A percentile compares a stretch with the other conserved stretches of the same genome.
Conservation (phyloP, 2,888 invertebrate species). For the Ferdinandea cuprea region DNA sequence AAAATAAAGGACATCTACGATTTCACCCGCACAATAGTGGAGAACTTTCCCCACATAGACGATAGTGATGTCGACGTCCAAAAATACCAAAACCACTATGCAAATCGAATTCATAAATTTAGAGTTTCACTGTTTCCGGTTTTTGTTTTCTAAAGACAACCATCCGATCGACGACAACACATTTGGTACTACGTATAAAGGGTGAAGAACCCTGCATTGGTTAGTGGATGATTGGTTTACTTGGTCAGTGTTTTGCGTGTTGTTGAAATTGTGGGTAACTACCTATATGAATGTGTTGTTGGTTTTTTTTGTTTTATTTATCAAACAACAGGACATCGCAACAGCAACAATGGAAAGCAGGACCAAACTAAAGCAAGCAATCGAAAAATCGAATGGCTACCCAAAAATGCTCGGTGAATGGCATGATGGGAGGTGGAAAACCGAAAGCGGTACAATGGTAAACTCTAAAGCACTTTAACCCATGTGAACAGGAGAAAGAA, state of each 20-base stretch:
- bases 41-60: slow-evolving; percentile 14
- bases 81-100: slow-evolving; percentile 55
- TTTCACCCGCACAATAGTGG: slow-evolving; percentile 8
- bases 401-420: slow-evolving; percentile 59
- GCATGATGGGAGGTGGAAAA: no score
- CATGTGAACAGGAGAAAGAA: slow-evolving; percentile 57
- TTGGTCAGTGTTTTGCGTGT: slow-evolving; percentile 72
- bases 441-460: slow-evolving; percentile 25
- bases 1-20: slow-evolving; percentile 37
- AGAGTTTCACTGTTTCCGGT: slow-evolving; percentile 45
- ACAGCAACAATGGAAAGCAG: slow-evolving; percentile 36
- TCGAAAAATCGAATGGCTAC: slow-evolving; percentile 64
- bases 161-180: no score
- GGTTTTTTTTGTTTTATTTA: slow-evolving; percentile 38
- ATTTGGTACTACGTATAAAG: no score
- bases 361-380: slow-evolving; percentile 22
- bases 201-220: slow-evolving; percentile 52
- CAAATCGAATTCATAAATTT: slow-evolving; percentile 73
- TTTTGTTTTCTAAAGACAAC: slow-evolving; percentile 28
- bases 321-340: slow-evolving; percentile 59
- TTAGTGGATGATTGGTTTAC: slow-evolving; percentile 72
- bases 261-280: no score
- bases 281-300: no score
- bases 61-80: no score
- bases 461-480: slow-evolving; percentile 62